phyloP scores from a whole-genome alignment of 2,113 vertebrate genomes.

The Zeus faber region DNA sequence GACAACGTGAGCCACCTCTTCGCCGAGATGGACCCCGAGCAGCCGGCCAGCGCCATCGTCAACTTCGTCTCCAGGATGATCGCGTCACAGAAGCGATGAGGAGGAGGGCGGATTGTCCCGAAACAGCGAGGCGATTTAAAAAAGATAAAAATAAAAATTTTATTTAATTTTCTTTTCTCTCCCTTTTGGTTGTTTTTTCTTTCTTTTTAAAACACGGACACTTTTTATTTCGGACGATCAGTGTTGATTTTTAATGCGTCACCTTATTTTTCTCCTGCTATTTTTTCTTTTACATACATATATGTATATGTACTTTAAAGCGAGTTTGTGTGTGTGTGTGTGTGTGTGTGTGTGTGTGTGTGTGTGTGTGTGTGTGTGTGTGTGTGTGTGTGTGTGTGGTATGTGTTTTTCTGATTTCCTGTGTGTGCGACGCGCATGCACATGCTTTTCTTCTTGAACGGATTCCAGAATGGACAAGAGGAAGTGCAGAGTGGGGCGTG shows the following conservation, averaged over 20 bases:
- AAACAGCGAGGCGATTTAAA: too few relatives aligned
- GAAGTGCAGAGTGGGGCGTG: constrained; percentile 84
- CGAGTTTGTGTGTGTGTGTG: not conserved
- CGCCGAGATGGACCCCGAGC: constrained; percentile 91
- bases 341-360: constrained; percentile 21
- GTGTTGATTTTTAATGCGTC: constrained; percentile 32
- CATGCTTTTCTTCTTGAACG: constrained; percentile 77
- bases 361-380: constrained; percentile 21
- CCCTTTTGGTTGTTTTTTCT: constrained; percentile 42
- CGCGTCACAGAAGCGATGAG: constrained; percentile 90
- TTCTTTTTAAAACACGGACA: constrained; percentile 21
- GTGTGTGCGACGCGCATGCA: constrained; percentile 22
- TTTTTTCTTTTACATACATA: constrained; percentile 26
- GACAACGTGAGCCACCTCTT: constrained; percentile 98
- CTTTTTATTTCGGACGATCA: too few relatives aligned
- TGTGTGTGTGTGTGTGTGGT: constrained; percentile 16
- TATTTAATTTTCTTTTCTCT: not conserved
- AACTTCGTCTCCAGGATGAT: constrained; percentile 96
- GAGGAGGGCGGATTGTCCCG: not conserved
- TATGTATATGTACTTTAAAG: constrained; percentile 2
- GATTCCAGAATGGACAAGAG: constrained; percentile 84
- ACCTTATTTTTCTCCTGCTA: constrained; percentile 22
- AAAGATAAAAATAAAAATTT: constrained; percentile 9
- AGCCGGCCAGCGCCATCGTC: constrained; percentile 94
- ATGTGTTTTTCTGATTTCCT: constrained; percentile 21